Evolutionary conservation across 2,888 invertebrate genomes (phyloP).

Genomic region (Dynastes maya): DNA sequence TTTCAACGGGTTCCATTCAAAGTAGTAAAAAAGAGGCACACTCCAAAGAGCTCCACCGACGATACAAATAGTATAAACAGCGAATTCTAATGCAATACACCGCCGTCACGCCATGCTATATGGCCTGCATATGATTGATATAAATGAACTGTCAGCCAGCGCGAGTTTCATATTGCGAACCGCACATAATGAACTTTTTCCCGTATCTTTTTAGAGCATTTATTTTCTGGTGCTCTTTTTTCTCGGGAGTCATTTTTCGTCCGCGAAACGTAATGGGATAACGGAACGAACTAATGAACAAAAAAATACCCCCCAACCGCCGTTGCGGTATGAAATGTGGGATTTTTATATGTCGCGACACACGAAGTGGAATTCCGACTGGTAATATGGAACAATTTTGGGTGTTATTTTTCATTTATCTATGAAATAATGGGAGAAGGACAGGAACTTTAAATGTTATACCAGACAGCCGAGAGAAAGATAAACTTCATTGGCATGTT

Average conservation of each 20-base stretch:
- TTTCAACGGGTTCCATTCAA: no score
- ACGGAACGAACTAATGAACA: slow-evolving; percentile 42
- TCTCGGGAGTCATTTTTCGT: slow-evolving; percentile 31
- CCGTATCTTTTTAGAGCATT: slow-evolving; percentile 30
- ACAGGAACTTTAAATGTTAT: no score
- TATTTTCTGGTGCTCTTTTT: slow-evolving; percentile 35
- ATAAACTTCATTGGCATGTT: no score
- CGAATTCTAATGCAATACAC: background rate
- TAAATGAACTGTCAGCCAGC: slow-evolving; percentile 40
- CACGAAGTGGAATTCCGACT: background rate
- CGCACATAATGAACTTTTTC: slow-evolving; percentile 37
- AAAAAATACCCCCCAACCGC: slow-evolving; percentile 2
- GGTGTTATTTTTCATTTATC: no score
- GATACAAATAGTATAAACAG: slow-evolving; percentile 3
- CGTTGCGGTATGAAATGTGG: slow-evolving; percentile 10
- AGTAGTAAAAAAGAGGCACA: no score
- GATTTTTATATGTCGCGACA: slow-evolving; percentile 6
- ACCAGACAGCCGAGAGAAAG: no score
- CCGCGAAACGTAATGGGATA: slow-evolving; percentile 31
- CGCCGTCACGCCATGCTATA: background rate
- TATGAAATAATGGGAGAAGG: no score
- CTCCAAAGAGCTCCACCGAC: no score
- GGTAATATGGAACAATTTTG: no score
- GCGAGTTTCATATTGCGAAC: slow-evolving; percentile 37
- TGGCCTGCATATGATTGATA: slow-evolving; percentile 42